These are phyloP conservation scores for Orthosia cruda DNA, from an alignment of 2,888 invertebrate genomes.

Conservation along the genomic window DNA sequence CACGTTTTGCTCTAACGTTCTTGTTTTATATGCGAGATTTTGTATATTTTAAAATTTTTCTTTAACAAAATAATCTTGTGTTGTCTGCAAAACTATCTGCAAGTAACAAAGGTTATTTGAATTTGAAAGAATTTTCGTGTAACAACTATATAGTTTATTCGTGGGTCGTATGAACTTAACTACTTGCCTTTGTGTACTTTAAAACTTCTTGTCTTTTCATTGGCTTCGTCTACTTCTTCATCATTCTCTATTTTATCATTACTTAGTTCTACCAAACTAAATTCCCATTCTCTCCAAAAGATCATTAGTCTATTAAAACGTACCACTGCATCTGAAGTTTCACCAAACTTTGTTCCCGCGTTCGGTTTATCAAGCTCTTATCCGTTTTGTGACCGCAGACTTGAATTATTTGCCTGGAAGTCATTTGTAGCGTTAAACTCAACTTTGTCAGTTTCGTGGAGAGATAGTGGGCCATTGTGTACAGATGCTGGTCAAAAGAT, in stretches of 20 bases:
- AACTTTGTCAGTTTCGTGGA: conserved; percentile 51
- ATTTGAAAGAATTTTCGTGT: neutral
- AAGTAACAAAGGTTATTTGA: neutral
- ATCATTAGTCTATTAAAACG: conserved; percentile 34
- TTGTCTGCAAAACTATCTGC: neutral
- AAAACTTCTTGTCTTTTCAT: neutral
- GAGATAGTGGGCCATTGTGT: conserved; percentile 47
- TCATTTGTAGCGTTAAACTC: conserved; percentile 56
- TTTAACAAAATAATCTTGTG: neutral
- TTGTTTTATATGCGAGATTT: neutral
- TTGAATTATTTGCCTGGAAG: conserved; percentile 56
- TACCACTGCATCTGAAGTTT: conserved; percentile 47
- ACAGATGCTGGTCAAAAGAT: conserved; percentile 54
- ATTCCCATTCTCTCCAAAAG: conserved; percentile 3
- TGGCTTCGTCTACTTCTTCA: neutral
- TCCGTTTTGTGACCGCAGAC: conserved; percentile 57
- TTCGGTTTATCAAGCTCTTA: conserved; percentile 52
- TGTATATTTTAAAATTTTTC: neutral
- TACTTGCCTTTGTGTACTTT: neutral
- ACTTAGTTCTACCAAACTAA: neutral
- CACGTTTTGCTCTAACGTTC: neutral
- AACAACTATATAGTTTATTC: neutral
- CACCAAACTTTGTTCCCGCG: conserved; percentile 29
- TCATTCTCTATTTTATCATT: neutral
- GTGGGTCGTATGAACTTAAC: neutral